Conservation (phyloP, 2,113 vertebrate genomes). For the Vireo altiloquus region DNA sequence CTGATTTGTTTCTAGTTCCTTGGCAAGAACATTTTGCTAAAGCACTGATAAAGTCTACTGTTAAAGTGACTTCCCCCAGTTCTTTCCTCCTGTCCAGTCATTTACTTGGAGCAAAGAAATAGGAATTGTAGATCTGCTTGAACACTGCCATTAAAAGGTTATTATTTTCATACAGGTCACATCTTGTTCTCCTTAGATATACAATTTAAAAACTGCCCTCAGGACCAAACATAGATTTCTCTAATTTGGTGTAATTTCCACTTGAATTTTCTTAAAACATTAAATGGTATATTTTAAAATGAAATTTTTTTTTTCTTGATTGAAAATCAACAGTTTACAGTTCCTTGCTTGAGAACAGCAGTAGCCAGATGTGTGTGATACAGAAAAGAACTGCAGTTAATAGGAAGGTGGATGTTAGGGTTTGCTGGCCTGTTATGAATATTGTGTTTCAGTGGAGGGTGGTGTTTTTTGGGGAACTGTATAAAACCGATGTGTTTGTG, state of each 20-base stretch:
- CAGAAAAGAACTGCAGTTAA: background rate
- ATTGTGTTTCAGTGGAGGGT: background rate
- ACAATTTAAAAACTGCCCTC: background rate
- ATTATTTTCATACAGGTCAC: background rate
- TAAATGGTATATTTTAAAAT: background rate
- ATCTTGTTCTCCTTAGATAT: background rate
- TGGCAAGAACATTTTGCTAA: background rate
- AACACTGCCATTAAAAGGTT: background rate
- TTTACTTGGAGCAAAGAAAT: background rate
- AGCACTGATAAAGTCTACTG: background rate
- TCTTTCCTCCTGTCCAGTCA: background rate
- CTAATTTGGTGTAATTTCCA: background rate
- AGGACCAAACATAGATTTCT: background rate
- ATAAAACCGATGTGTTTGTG: background rate
- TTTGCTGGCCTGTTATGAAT: background rate
- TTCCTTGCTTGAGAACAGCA: background rate
- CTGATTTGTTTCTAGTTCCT: background rate
- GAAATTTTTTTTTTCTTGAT: background rate
- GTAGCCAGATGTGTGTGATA: background rate
- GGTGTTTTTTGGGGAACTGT: background rate
- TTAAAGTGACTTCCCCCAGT: background rate
- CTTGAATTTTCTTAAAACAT: background rate
- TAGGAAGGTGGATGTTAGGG: background rate
- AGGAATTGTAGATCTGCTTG: background rate
- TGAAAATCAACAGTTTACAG: background rate